Percentiles rank a stretch among this genome's conserved stretches.
Conservation (phyloP, 37 sponge, comb jelly and placozoan species). For the Aphrocallistes beatrix region DNA sequence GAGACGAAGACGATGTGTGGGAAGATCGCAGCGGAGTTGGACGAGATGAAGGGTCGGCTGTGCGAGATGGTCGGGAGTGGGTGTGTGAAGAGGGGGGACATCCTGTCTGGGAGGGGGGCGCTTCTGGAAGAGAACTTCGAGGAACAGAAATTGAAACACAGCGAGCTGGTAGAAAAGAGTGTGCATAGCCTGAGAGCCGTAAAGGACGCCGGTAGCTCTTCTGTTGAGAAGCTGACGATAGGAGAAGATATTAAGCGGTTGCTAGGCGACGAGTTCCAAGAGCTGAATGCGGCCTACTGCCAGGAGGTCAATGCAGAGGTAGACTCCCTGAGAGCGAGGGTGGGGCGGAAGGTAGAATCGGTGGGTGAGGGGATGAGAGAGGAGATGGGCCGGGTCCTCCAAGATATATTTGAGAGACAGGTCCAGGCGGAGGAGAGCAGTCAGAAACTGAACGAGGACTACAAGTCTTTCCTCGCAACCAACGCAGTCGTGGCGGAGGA, state of each 20-base stretch:
- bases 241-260: neutral
- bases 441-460: neutral
- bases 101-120: neutral
- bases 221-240: neutral
- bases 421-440: neutral
- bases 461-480: neutral
- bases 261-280: neutral
- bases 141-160: neutral
- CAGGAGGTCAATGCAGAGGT: neutral
- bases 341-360: neutral
- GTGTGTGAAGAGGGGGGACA: neutral
- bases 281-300: neutral
- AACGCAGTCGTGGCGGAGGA: neutral
- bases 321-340: neutral
- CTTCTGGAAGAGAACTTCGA: neutral
- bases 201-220: neutral
- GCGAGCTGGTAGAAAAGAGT: neutral
- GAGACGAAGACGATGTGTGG: neutral
- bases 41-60: neutral
- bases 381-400: neutral
- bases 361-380: neutral
- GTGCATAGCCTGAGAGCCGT: neutral
- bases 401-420: neutral
- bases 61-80: neutral
- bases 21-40: neutral